phyloP scores from a whole-genome alignment of 2,888 invertebrate genomes.

The Lasius platythorax region DNA sequence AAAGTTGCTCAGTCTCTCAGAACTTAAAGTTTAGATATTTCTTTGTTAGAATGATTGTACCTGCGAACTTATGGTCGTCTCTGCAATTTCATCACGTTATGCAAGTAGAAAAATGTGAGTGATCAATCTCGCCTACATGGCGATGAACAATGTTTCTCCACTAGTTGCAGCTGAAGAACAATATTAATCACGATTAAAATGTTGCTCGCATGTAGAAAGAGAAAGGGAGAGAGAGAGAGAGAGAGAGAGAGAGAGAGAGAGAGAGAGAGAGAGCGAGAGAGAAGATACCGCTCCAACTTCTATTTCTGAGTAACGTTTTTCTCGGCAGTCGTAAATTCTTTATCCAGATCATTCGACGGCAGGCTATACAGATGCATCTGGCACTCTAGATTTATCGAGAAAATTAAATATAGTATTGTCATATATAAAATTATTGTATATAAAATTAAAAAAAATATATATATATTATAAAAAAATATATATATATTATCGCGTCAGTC shows the following conservation, averaged over 20 bases:
- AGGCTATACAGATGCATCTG: conserved; percentile 4
- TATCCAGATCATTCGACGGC: conserved; percentile 13
- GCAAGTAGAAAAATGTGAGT: conserved; percentile 54
- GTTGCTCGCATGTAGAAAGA: not conserved
- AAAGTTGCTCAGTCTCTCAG: too few relatives aligned
- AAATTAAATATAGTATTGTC: not conserved
- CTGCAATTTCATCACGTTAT: conserved; percentile 23
- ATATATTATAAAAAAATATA: too few relatives aligned
- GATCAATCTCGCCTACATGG: conserved; percentile 63
- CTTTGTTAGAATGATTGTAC: not conserved
- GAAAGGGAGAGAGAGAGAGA: not conserved
- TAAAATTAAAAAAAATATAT: not conserved
- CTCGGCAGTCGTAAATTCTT: conserved; percentile 33
- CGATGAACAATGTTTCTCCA: conserved; percentile 54
- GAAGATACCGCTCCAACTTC: conserved; percentile 31
- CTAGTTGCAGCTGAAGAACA: conserved; percentile 43
- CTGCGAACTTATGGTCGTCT: not conserved
- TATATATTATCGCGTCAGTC: not conserved
- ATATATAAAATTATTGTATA: not conserved
- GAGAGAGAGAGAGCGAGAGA: not conserved
- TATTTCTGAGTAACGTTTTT: conserved; percentile 31
- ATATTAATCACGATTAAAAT: conserved; percentile 69
- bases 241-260: not conserved
- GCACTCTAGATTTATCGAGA: not conserved
- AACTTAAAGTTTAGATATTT: not conserved